Conservation (phyloP, 1,140 invertebrate species). For the Vanessa atalanta region DNA sequence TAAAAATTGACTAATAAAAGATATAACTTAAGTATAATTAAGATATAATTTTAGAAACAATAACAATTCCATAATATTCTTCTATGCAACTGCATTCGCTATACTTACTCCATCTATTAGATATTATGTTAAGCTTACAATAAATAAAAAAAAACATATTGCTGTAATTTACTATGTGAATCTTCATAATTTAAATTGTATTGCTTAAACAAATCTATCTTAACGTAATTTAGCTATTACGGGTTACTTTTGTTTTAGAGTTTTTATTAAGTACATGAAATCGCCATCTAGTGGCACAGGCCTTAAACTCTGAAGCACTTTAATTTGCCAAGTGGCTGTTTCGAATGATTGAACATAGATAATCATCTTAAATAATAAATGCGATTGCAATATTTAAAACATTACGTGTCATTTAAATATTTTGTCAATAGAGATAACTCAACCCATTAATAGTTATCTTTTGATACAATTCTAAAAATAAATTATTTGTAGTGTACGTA, state of each 20-base stretch:
- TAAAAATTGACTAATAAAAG: too few species aligned
- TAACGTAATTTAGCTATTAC: too few species aligned
- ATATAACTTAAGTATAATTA: too few species aligned
- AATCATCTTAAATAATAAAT: background rate
- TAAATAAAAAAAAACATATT: background rate
- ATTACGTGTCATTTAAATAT: background rate
- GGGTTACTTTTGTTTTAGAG: background rate
- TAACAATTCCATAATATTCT: too few species aligned
- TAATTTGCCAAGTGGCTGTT: background rate
- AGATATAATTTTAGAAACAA: too few species aligned
- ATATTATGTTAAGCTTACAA: constrained; percentile 3
- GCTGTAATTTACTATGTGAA: too few species aligned
- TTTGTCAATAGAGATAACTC: constrained; percentile 7
- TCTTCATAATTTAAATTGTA: too few species aligned
- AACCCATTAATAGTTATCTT: constrained; percentile 1
- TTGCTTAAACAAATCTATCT: too few species aligned
- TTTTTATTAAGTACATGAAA: background rate
- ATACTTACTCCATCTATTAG: constrained; percentile 26
- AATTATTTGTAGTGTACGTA: too few species aligned
- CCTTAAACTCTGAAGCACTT: background rate
- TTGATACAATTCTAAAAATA: constrained; percentile 32
- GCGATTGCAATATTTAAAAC: too few species aligned
- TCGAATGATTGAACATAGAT: background rate
- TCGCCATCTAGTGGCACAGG: constrained; percentile 6
- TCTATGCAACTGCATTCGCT: constrained; percentile 20